Conservation (phyloP, 2,113 vertebrate genomes). For the Scatophagus argus region DNA sequence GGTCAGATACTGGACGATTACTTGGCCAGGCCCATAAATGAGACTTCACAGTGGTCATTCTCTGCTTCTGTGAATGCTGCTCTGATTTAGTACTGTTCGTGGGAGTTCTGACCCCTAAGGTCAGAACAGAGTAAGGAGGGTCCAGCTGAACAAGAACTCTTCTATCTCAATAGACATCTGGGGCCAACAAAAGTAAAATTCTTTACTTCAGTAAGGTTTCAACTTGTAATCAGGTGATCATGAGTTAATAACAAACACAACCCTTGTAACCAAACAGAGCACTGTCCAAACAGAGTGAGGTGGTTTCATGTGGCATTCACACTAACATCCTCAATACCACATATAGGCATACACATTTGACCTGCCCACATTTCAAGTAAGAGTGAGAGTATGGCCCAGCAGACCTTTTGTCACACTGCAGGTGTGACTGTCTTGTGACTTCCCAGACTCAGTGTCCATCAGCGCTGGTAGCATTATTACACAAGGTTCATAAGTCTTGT, state of each 20-base stretch:
- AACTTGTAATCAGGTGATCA: slow-evolving; percentile 13
- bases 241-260: slow-evolving; percentile 44
- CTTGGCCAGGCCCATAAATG: slow-evolving; percentile 25
- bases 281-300: slow-evolving; percentile 22
- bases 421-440: slow-evolving; percentile 46
- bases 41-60: slow-evolving; percentile 10
- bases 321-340: slow-evolving; percentile 30
- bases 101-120: slow-evolving; percentile 63
- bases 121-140: slow-evolving; percentile 41
- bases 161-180: slow-evolving; percentile 31
- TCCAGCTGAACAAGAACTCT: slow-evolving; percentile 53
- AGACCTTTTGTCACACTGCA: not conserved
- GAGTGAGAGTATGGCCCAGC: slow-evolving; percentile 10
- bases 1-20: slow-evolving; percentile 52
- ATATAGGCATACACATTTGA: not conserved
- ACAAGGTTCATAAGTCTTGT: not conserved
- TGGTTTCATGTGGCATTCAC: slow-evolving; percentile 25
- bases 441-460: slow-evolving; percentile 22
- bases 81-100: slow-evolving; percentile 61
- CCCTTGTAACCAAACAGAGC: slow-evolving; percentile 40
- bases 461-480: slow-evolving; percentile 14
- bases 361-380: not conserved
- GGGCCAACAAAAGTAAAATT: not conserved
- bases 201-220: slow-evolving; percentile 1
- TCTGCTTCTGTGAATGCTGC: slow-evolving; percentile 29